phyloP scores from a whole-genome alignment of 2,797 vertebrate species.

The Arremon aurantiirostris region DNA sequence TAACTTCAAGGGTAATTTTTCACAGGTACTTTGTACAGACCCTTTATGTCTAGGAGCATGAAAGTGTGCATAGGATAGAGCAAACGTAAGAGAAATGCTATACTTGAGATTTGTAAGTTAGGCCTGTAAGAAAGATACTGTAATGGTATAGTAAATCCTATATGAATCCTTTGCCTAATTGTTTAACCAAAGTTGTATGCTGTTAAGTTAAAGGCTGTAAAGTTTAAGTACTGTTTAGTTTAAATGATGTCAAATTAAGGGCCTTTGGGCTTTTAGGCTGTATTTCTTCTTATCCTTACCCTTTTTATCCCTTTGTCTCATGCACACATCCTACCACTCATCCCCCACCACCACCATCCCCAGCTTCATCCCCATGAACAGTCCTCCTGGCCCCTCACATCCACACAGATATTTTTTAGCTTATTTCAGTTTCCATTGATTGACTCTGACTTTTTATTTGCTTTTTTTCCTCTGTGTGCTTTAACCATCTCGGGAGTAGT shows the following conservation, averaged over 20 bases:
- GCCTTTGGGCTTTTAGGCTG: background rate
- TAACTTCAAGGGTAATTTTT: background rate
- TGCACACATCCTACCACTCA: background rate
- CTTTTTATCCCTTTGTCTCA: background rate
- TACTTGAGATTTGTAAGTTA: background rate
- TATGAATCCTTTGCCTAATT: background rate
- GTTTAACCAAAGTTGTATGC: background rate
- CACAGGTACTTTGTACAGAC: background rate
- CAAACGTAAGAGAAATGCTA: background rate
- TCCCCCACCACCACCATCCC: background rate
- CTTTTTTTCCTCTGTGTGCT: fast-evolving
- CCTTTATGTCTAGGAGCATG: background rate
- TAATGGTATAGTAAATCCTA: background rate
- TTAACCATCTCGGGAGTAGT: background rate
- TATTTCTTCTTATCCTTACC: background rate
- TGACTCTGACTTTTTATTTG: background rate
- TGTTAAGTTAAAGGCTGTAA: background rate
- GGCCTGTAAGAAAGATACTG: background rate
- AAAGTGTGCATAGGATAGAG: background rate
- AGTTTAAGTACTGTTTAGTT: background rate
- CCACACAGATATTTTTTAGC: background rate
- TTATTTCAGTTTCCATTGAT: fast-evolving
- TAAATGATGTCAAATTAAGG: background rate
- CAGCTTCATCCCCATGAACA: fast-evolving
- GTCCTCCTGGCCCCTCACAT: background rate